Evolutionary conservation across 2,888 invertebrate genomes (phyloP), one percentile per base, ranked within the genome.

Genomic region (Tuberolachnus salignus): DNA sequence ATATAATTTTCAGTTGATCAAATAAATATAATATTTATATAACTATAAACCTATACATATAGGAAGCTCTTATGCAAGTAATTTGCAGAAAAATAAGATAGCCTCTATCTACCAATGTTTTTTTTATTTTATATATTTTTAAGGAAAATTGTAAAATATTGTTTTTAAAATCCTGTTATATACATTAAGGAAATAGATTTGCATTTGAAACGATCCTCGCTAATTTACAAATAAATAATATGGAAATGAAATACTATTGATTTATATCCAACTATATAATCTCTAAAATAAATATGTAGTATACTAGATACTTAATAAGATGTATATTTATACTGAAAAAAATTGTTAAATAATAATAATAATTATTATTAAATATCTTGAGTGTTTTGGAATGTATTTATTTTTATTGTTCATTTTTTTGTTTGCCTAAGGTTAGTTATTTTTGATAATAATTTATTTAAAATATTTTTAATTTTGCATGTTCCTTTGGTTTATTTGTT

Each of bases 301-400:
- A 57, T 14, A 26, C 23, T 26, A 59, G 55, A 55, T 55, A 21
- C 6, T 34, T 34, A 34, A 6, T 34, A 4, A 3, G 8, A 23
- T 26, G 26, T 23, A 59, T 59, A 59, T 59, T 59, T 59, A 26
- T 16, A 26, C 23, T 6, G 34, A 34, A 34, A 34, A 34, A 4
- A 34, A 66, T 49, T 66, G 9, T 21, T 66, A 51, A n/a, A n/a
- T 67, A n/a, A 26, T 67, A 13, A 46, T 51, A n/a, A 46, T 23
- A 46, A 57, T 61, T 63, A 64, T 44, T 53, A 53, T 74, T 64
- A 44, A 23, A 53, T 64, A 53, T 42, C 51, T 53, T 72, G 71
- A 72, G 34, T 51, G 42, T 63, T 53, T 51, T 51, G 9, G 9
- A 51, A 16, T 63, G 21, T 49, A 21, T 73, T 63, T 51, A 23